Evolutionary conservation across 2,113 vertebrate species (phyloP), one percentile per base, ranked within the genome.

Genomic region (Thryonomys swinderianus): DNA sequence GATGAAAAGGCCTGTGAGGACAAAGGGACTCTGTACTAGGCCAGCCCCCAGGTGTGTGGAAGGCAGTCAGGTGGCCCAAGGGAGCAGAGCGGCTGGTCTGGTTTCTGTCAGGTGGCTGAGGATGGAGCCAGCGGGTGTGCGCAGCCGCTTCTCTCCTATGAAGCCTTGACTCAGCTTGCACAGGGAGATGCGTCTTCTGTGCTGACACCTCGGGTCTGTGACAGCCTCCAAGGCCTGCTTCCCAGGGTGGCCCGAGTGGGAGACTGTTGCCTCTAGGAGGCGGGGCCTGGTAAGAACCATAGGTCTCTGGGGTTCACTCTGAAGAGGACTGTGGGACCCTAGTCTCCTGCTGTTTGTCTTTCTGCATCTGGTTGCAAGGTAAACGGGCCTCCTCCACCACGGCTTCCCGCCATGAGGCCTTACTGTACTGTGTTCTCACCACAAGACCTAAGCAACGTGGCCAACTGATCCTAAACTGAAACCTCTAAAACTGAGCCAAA

Each of bases 21-120:
- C 94, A 96, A 96, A 91, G 76, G 80, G n/a, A 34, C 3, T 80
- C 66, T 96, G 95, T 90, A 10, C 32, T 17, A 14, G 40, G 18
- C 34, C 18, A 7, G 42, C 25, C 32, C 61, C 16, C 55, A 84
- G 74, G 85, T 18, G 32, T 45, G 57, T 18, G n/a, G 67, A n/a
- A 7, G 69, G 73, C 32, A 64, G 37, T 7, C 85, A 80, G 69
- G 61, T 37, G 74, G 27, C 57, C 17, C 0, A 3, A 48, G 27
- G 27, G 57, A 55, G 74, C 0, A 21, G 57, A 55, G 74, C 0
- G 4, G 9, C 1, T 0, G 7, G 21, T 67, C 37, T 82, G 86
- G 45, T 34, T 51, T 82, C 59, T 23, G 1, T 8, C 16, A 64
- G n/a, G 55, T 48, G 0, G 7, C 21, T 7, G 1, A 14, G 34